Base-by-base conservation (phyloP, 2,888 invertebrate species). In the Tetanocera ferruginea region DNA sequence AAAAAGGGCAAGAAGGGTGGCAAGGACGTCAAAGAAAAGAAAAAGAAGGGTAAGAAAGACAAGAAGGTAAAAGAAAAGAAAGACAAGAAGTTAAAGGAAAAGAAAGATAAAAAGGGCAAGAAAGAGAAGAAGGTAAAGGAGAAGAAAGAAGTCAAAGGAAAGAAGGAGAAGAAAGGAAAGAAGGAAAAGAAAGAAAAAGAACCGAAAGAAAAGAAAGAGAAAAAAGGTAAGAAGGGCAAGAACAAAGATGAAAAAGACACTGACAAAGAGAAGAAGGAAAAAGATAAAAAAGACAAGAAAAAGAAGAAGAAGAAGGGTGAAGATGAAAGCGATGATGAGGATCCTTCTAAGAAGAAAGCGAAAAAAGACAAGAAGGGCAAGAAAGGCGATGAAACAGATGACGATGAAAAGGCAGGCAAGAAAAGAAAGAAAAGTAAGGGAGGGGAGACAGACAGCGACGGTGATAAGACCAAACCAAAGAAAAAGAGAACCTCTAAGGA, bases 231-330 rank as follows among this genome's bases (percentile, higher is more conserved):
- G 5, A 60, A 64, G 3, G 74, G 74, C 37, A 74, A 72, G 52
- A 34, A 77, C 17, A 78, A 57, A 62, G 70, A 66, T 23, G 19
- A 76, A 23, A 37, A 31, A n/a, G 49, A 74, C 19, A 71, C 8
- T 5, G 23, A 52, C 14, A 28, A 5, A 25, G 17, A 19, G 5
- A 49, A 57, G 69, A 67, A 25, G 9, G 70, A 75, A 25, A 69
- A 76, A 51, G 76, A 67, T 60, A 76, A 76, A 31, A 78, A 74
- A 25, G 73, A 66, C 4, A 78, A 76, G 55, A 37, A 52, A 8
- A 51, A 69, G n/a, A 43, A 76, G 51, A 75, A 69, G 23, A 75
- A 67, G 4, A 76, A 76, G 28, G 37, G n/a, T 31, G 25, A 70
- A 0, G 70, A 43, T 3, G 67, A 62, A 28, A 72, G 72, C 14